Conservation (phyloP, 92 coral and sea anemone species). For the Porites rus region DNA sequence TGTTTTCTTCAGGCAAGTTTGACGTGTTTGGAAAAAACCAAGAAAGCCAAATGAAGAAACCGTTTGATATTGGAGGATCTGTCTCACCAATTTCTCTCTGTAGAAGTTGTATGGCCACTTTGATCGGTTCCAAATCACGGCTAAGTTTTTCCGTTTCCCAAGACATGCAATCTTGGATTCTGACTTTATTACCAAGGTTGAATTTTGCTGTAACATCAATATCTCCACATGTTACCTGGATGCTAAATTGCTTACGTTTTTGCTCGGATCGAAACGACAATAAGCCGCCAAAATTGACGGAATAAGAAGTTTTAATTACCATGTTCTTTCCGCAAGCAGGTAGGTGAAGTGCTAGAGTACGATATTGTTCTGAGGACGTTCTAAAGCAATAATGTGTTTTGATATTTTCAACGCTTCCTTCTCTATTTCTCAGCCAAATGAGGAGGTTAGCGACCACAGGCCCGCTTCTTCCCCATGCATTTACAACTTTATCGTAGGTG, state of each 20-base stretch:
- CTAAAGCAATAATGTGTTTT: too few species aligned
- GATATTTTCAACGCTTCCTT: too few species aligned
- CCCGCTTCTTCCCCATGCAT: conserved; percentile 66
- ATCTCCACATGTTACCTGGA: conserved; percentile 48
- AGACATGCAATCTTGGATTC: conserved; percentile 17
- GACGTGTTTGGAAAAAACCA: conserved; percentile 50
- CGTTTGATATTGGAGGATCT: conserved; percentile 24
- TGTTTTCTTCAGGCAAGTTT: neutral
- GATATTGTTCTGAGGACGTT: neutral
- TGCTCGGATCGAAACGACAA: neutral
- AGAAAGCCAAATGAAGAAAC: conserved; percentile 68
- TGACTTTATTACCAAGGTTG: neutral
- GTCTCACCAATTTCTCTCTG: conserved; percentile 66
- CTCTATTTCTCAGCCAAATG: too few species aligned
- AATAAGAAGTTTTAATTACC: conserved; percentile 20
- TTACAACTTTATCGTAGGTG: conserved; percentile 40
- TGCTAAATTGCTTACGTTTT: conserved; percentile 14
- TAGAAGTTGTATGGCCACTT: conserved; percentile 51
- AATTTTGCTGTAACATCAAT: conserved; percentile 15
- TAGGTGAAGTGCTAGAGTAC: conserved; percentile 29
- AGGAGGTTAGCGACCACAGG: conserved; percentile 72
- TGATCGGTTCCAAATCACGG: conserved; percentile 24
- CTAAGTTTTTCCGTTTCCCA: conserved; percentile 29
- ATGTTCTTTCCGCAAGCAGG: conserved; percentile 35
- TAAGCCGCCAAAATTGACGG: neutral